A percentile compares a stretch with the other conserved stretches of the same genome.
Evolutionary conservation across 2,888 invertebrate species (phyloP).

Genomic region (Tipula lateralis): DNA sequence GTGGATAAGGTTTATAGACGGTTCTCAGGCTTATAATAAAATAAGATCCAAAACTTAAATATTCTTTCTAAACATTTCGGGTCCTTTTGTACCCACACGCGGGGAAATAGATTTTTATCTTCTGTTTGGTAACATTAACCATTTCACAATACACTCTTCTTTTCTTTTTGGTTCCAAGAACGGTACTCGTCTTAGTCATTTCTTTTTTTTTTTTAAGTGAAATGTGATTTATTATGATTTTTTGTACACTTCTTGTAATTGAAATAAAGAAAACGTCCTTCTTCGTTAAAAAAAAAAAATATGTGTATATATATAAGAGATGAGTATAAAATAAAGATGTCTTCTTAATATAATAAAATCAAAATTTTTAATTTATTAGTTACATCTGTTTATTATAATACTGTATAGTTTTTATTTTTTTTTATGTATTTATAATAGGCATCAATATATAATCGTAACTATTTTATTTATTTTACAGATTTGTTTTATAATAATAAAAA

Average conservation of each 20-base stretch:
- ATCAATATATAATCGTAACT: background rate
- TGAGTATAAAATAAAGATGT: background rate
- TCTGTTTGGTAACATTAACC: background rate
- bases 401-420: background rate
- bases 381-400: slow-evolving; percentile 4
- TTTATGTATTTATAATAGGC: background rate
- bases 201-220: background rate
- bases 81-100: background rate
- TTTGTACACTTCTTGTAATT: background rate
- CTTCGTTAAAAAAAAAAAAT: background rate
- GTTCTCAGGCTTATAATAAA: too few species aligned
- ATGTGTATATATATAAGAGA: background rate
- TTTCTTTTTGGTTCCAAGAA: background rate
- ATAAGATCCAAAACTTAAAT: too few species aligned
- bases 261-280: background rate
- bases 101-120: background rate
- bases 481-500: slow-evolving; percentile 29
- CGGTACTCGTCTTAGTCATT: background rate
- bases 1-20: too few species aligned
- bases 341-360: background rate
- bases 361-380: background rate
- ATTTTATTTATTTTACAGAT: slow-evolving; percentile 24
- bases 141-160: background rate
- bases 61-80: too few species aligned
- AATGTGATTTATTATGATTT: slow-evolving; percentile 21